Evolutionary conservation across 2,113 vertebrate species (phyloP).

Genomic region (Anser cygnoides): DNA sequence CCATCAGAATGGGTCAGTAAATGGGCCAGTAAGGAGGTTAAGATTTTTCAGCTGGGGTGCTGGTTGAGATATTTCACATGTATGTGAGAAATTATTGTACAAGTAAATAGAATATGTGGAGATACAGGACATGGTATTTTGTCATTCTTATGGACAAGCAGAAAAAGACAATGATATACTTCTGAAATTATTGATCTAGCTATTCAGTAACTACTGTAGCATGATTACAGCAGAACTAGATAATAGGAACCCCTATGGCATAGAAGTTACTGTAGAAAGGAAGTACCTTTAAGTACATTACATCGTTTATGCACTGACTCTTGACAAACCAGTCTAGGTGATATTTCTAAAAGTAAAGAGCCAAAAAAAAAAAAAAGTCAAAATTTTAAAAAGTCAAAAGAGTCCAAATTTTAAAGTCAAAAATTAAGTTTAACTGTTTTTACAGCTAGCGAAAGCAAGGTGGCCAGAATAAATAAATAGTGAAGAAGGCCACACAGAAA

Average conservation of each 20-base stretch:
- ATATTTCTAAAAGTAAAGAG: background rate
- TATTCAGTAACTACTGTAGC: background rate
- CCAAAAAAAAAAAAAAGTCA: too few relatives aligned
- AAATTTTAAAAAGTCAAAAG: too few relatives aligned
- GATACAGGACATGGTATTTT: background rate
- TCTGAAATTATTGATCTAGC: background rate
- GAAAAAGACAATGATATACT: background rate
- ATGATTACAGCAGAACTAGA: background rate
- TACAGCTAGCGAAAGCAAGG: background rate
- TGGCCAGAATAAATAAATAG: background rate
- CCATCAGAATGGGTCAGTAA: background rate
- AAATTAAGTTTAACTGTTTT: background rate
- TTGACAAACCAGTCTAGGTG: background rate
- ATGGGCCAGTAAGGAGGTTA: background rate
- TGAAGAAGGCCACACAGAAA: background rate
- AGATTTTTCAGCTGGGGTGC: background rate
- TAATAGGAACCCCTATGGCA: background rate
- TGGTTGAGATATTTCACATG: accelerated
- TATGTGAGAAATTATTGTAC: background rate
- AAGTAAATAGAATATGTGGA: background rate
- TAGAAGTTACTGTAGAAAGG: background rate
- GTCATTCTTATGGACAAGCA: background rate
- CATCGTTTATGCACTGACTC: background rate
- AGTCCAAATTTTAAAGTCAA: background rate
- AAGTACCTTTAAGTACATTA: background rate